These are phyloP conservation scores for Macaca nemestrina DNA, from an alignment of 2,113 vertebrate genomes.

Conservation along the genomic window DNA sequence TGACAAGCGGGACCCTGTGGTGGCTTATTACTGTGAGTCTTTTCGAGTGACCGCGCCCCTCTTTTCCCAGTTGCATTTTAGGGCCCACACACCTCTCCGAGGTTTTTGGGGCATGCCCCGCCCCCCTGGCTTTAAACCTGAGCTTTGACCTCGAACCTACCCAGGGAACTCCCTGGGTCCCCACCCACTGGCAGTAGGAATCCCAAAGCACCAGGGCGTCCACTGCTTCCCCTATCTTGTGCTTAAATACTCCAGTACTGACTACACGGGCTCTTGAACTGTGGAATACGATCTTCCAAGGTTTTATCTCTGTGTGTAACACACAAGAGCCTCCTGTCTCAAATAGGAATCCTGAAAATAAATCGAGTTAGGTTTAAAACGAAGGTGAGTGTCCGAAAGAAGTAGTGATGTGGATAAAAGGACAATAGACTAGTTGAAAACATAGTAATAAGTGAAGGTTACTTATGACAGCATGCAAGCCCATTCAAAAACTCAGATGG, in stretches of 20 bases:
- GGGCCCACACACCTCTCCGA: background rate
- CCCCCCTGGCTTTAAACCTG: background rate
- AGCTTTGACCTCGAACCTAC: background rate
- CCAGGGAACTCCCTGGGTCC: background rate
- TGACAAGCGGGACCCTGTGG: conserved; percentile 94
- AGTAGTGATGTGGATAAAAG: background rate
- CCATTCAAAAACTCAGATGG: background rate
- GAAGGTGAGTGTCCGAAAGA: background rate
- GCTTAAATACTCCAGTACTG: background rate
- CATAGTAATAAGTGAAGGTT: background rate
- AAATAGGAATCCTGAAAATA: background rate
- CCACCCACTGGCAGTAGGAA: background rate
- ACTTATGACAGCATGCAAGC: background rate
- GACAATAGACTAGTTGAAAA: background rate
- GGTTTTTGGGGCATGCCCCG: background rate
- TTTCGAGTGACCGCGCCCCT: background rate
- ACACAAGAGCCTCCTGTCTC: background rate
- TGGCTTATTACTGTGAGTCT: conserved; percentile 97
- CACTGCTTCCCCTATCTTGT: rapidly evolving
- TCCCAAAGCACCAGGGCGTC: rapidly evolving
- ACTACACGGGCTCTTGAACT: rapidly evolving
- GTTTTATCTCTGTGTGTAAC: no score
- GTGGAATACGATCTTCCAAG: background rate
- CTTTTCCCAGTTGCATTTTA: no score
- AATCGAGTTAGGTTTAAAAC: background rate